phyloP scores from a whole-genome alignment of 2,888 invertebrate genomes.

The Smittia sp. region DNA sequence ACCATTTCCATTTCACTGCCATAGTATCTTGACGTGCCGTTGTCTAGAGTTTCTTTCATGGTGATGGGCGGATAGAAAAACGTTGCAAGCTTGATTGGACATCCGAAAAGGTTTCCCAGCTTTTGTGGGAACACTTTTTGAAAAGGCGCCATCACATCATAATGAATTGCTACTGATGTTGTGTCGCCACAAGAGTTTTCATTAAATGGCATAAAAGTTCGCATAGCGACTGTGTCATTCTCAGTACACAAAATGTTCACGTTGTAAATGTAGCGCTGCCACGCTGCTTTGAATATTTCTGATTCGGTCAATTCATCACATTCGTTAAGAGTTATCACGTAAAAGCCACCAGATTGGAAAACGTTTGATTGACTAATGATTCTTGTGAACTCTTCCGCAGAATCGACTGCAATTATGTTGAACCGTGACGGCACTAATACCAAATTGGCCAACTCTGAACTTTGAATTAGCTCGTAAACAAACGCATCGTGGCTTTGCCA shows the following conservation, averaged over 20 bases:
- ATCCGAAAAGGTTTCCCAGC: background rate
- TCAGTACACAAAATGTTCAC: background rate
- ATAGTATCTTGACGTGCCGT: conserved; percentile 11
- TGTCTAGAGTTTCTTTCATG: background rate
- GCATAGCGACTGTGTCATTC: background rate
- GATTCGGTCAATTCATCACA: background rate
- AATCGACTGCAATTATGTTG: background rate
- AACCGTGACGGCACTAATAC: background rate
- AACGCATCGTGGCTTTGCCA: too few species aligned
- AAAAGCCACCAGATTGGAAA: background rate
- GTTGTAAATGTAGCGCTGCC: conserved; percentile 6
- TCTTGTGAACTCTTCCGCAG: background rate
- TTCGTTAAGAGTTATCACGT: background rate
- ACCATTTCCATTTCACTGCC: conserved; percentile 23
- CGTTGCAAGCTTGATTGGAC: conserved; percentile 4
- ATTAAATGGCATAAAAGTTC: conserved; percentile 12
- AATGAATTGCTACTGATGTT: background rate
- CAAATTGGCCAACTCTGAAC: background rate
- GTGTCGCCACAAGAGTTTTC: background rate
- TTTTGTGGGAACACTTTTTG: background rate
- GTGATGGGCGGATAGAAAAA: conserved; percentile 19
- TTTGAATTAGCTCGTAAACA: background rate
- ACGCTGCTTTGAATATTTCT: background rate
- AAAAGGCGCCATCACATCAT: background rate
- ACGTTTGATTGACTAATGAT: too few species aligned